A percentile compares a stretch with the other conserved stretches of the same genome.
phyloP scores from a whole-genome alignment of 2,113 vertebrate genomes.

The Gymnogyps californianus region DNA sequence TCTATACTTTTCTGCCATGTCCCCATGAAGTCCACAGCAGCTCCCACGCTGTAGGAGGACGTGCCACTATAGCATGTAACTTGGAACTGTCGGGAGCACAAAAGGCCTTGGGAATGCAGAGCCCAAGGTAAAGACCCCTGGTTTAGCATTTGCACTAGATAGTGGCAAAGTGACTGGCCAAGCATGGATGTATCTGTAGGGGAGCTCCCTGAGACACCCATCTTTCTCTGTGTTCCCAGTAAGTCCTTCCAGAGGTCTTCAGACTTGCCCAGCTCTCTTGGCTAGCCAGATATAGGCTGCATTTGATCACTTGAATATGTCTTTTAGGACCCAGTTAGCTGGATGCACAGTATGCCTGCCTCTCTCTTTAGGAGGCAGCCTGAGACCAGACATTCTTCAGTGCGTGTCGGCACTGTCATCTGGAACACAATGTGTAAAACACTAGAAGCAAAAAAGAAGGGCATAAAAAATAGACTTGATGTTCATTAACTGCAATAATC shows the following conservation, averaged over 20 bases:
- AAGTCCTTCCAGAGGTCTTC: neutral
- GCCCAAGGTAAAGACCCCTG: neutral
- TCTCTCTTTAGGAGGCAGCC: neutral
- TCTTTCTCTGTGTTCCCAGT: neutral
- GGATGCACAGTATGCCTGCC: neutral
- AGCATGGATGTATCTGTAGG: neutral
- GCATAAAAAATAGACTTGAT: neutral
- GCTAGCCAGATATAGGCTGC: neutral
- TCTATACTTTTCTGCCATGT: neutral
- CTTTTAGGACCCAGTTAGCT: neutral
- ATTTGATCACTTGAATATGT: neutral
- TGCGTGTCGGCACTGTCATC: neutral
- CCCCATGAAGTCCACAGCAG: neutral
- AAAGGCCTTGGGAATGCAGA: neutral
- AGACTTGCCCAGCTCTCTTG: neutral
- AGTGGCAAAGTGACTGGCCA: neutral
- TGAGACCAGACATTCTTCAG: neutral
- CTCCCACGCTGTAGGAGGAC: neutral
- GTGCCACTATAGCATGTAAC: neutral
- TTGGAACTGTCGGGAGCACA: neutral
- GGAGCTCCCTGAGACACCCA: neutral
- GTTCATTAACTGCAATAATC: neutral
- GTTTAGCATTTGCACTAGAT: neutral
- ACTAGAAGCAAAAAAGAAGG: neutral
- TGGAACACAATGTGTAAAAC: neutral